Evolutionary conservation across 2,113 vertebrate species (phyloP).

Genomic region (Anser brachyrhynchus): DNA sequence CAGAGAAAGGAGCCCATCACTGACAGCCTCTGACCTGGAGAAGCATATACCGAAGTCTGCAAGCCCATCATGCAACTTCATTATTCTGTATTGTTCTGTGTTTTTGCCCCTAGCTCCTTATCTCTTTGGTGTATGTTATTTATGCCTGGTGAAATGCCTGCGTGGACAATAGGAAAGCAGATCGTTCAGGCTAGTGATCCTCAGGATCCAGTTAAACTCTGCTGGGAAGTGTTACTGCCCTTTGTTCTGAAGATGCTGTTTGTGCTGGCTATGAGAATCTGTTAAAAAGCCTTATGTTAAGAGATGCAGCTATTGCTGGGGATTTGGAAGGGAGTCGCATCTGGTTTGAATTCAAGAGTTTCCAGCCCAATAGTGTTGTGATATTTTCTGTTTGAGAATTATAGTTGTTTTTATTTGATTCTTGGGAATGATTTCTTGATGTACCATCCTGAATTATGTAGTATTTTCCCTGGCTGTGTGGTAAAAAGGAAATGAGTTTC

Average conservation of each 20-base stretch:
- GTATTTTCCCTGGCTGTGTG: background rate
- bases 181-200: background rate
- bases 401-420: background rate
- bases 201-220: conserved; percentile 36
- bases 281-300: background rate
- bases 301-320: background rate
- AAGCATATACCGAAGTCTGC: background rate
- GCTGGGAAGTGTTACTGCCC: background rate
- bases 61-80: background rate
- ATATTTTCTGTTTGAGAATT: background rate
- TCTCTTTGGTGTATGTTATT: background rate
- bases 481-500: background rate
- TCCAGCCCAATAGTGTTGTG: background rate
- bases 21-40: background rate
- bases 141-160: background rate
- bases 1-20: conserved; percentile 17
- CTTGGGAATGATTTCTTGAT: background rate
- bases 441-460: background rate
- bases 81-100: background rate
- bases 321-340: background rate
- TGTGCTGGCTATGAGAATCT: background rate
- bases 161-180: background rate
- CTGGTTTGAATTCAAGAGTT: conserved; percentile 38
- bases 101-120: background rate
- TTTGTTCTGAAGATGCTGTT: conserved; percentile 40